Conservation (phyloP, 2,888 invertebrate species). For the Megastigmus dorsalis region DNA sequence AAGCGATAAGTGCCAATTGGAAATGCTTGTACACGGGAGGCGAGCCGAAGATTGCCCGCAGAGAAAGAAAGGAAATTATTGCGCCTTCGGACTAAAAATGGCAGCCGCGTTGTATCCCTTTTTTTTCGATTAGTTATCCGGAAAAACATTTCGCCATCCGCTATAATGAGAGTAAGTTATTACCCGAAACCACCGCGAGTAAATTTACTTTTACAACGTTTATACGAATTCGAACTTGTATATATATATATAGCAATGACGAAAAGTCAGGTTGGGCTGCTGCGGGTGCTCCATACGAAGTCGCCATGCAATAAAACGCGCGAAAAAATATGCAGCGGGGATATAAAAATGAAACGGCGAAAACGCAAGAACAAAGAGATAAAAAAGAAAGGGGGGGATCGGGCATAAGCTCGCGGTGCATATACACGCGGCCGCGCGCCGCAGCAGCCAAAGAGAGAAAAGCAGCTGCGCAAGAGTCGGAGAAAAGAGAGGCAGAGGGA, state of each 20-base stretch:
- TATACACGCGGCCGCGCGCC: too few species aligned
- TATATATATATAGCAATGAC: too few species aligned
- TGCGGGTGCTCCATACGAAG: too few species aligned
- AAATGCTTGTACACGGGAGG: conserved; percentile 42
- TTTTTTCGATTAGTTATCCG: too few species aligned
- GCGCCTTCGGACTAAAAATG: too few species aligned
- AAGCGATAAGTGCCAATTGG: conserved; percentile 44
- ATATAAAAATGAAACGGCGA: conserved; percentile 15
- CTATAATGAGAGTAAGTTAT: too few species aligned
- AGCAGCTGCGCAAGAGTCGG: background rate
- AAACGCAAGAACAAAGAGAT: conserved; percentile 37
- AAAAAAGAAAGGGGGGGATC: conserved; percentile 50
- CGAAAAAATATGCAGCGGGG: conserved; percentile 3
- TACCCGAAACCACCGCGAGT: too few species aligned
- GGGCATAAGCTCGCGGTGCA: conserved; percentile 6
- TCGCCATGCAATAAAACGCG: background rate
- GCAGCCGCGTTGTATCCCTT: too few species aligned
- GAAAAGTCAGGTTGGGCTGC: too few species aligned
- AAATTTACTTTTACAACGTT: too few species aligned
- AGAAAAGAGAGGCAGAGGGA: background rate
- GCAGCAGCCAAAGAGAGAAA: background rate
- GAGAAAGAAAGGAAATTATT: conserved; percentile 34
- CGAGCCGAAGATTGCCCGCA: conserved; percentile 15
- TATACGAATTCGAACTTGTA: too few species aligned
- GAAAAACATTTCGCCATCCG: too few species aligned